These are phyloP conservation scores for Entomobrya proxima DNA, from an alignment of 2,888 invertebrate genomes.

Conservation along the genomic window DNA sequence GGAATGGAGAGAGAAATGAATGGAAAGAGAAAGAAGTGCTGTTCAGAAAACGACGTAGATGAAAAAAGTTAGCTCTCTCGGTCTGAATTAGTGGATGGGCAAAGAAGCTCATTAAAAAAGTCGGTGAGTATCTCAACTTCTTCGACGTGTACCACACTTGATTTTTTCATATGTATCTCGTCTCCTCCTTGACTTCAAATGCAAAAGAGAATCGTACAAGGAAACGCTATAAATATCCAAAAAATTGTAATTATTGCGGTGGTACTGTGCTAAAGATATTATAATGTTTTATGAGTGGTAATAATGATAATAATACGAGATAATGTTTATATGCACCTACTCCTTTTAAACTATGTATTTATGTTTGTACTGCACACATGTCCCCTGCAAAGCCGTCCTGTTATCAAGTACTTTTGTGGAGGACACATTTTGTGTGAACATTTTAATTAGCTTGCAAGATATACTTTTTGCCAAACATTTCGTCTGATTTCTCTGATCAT, in stretches of 20 bases:
- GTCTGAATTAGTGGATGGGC: neutral
- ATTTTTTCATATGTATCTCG: neutral
- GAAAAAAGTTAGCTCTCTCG: neutral
- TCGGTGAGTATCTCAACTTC: neutral
- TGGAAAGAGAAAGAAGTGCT: neutral
- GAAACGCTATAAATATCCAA: conserved; percentile 43
- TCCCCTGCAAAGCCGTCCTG: too few relatives aligned
- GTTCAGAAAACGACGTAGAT: neutral
- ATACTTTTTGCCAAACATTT: too few relatives aligned
- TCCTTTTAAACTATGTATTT: neutral
- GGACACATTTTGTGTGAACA: too few relatives aligned
- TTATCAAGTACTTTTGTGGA: too few relatives aligned
- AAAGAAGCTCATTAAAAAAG: conserved; percentile 43
- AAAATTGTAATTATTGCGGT: conserved; percentile 41
- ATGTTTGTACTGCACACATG: neutral
- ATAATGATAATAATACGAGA: conserved; percentile 38
- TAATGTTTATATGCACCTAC: conserved; percentile 26
- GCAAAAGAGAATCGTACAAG: conserved; percentile 3
- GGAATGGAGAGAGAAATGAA: neutral
- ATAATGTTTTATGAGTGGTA: conserved; percentile 46
- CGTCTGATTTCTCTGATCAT: too few relatives aligned
- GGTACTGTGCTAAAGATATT: conserved; percentile 10
- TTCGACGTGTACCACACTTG: too few relatives aligned
- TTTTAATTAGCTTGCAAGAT: too few relatives aligned
- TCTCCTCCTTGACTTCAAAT: neutral